Base-by-base conservation (phyloP, 1,140 invertebrate species). In the Fopius arisanus region DNA sequence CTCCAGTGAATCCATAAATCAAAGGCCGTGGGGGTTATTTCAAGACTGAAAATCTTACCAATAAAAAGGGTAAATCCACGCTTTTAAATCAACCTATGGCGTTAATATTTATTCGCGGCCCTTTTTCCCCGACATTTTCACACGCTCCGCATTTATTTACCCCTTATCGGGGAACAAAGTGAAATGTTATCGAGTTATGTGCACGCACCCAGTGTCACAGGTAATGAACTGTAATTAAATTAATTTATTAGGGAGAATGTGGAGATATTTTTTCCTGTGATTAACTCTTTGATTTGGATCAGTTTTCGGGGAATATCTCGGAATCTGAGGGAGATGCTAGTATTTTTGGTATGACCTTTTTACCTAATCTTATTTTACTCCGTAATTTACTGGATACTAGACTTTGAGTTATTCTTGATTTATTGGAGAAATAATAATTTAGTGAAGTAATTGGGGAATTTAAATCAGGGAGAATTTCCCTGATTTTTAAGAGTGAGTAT, bases 61-160 rank as follows among this genome's bases (percentile, higher is more conserved):
- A 59, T 59, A 59, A 59, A 26, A 59, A 26, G 6, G 14, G 16
- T 48, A 59, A 28, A 26, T 23, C 21, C 54, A 59, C 43, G 16
- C 43, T 48, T 37, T 51, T 59, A 26, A 59, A 59, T 59, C 26
- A 59, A 21, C 43, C 43, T 6, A 12, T 59, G 3, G 7, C 54
- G 19, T 59, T 48, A 28, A 26, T 59, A 59, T 26, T 59, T 59
- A 59, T 26, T 26, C 14, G 4, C 14, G 23, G 2, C 26, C 14
- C 14, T 59, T 59, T 59, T 26, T 59, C 10, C 14, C 19, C 6
- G 19, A 26, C 19, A 28, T n/a, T 26, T 26, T 59, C 26, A 59
- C 54, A 59, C 14, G 43, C 19, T 59, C 9, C 7, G 54, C 54
- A 59, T 59, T 59, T 59, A 59, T 59, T 59, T 59, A 59, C 54